These are phyloP conservation scores for Kryphioiulus occultus DNA, from an alignment of 2,888 invertebrate genomes.

Conservation along the genomic window DNA sequence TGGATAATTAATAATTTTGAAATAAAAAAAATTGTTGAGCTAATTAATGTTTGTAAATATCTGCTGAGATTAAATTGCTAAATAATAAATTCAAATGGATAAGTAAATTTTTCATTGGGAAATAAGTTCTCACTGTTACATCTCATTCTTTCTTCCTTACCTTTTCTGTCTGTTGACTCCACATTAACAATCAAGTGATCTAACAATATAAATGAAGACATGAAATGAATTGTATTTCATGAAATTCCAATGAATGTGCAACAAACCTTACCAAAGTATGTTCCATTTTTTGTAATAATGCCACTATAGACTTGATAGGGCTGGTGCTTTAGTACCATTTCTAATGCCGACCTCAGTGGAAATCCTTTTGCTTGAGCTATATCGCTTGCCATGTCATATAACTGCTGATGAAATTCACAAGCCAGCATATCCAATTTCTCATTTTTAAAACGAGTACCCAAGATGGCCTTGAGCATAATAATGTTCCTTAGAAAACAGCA, in stretches of 20 bases:
- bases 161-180: neutral
- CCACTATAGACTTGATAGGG: conserved; percentile 22
- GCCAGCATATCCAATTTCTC: neutral
- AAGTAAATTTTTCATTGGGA: too few relatives aligned
- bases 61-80: too few relatives aligned
- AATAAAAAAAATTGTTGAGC: too few relatives aligned
- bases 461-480: neutral
- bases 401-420: neutral
- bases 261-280: conserved; percentile 22
- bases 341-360: neutral
- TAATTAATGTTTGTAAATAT: too few relatives aligned
- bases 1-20: too few relatives aligned
- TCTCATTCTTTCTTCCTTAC: neutral
- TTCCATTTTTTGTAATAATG: conserved; percentile 32
- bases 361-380: neutral
- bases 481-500: neutral
- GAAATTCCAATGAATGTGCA: neutral
- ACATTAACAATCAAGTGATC: neutral
- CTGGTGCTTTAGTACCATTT: neutral
- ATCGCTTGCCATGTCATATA: neutral
- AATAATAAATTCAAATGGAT: too few relatives aligned
- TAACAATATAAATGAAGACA: neutral
- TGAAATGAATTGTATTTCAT: neutral
- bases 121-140: too few relatives aligned
- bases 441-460: neutral